Evolutionary conservation across 2,888 invertebrate species (phyloP).

Genomic region (Volucella zonaria): DNA sequence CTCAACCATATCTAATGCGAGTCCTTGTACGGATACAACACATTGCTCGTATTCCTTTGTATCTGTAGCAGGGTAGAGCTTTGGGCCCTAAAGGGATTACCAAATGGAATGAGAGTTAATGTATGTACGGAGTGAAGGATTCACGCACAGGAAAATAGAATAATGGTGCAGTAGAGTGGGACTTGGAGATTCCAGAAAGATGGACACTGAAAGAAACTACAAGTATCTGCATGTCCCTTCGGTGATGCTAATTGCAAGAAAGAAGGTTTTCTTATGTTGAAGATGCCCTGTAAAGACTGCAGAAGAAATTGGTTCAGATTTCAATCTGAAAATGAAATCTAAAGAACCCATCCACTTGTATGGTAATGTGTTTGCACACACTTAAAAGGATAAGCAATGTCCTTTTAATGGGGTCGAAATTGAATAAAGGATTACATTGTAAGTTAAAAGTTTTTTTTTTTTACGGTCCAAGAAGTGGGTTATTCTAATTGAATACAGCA

Average conservation of each 20-base stretch:
- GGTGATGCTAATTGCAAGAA: constrained; percentile 54
- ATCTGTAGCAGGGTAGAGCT: background rate
- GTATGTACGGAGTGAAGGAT: constrained; percentile 37
- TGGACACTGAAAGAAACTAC: background rate
- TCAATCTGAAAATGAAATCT: constrained; percentile 32
- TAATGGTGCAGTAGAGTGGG: background rate
- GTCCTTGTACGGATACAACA: constrained; percentile 2
- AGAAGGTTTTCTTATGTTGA: constrained; percentile 44
- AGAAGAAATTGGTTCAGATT: background rate
- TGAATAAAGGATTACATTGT: constrained; percentile 83
- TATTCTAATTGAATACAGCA: no score
- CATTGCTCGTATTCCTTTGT: constrained; percentile 20
- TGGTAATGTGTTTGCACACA: constrained; percentile 83
- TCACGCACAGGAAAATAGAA: constrained; percentile 31
- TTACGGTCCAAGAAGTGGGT: background rate
- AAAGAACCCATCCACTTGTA: constrained; percentile 76
- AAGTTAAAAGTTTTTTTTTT: constrained; percentile 76
- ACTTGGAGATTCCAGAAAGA: background rate
- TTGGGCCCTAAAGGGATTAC: constrained; percentile 51
- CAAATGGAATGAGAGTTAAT: constrained; percentile 42
- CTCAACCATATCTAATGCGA: constrained; percentile 67
- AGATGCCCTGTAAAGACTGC: constrained; percentile 14
- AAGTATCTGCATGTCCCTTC: constrained; percentile 24
- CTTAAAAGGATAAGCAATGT: constrained; percentile 83
- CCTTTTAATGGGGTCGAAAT: constrained; percentile 83